These are phyloP conservation scores for Deroplatys truncata DNA, from an alignment of 2,888 invertebrate genomes.

Conservation along the genomic window DNA sequence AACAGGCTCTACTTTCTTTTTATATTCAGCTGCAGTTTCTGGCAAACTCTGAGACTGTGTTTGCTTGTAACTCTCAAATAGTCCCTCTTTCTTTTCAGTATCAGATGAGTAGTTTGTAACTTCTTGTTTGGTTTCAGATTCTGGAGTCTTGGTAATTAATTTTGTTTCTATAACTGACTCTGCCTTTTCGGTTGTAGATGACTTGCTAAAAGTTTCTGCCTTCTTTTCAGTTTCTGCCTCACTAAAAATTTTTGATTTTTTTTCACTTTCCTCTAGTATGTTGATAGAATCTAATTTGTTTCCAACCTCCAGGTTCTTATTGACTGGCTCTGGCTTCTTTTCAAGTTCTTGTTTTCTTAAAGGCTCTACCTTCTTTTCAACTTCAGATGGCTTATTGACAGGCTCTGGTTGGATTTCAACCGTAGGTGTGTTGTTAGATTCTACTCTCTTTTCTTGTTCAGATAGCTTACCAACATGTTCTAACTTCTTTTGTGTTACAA, in stretches of 20 bases:
- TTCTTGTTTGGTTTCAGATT: background rate
- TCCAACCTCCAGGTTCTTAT: background rate
- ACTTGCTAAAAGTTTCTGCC: constrained; percentile 29
- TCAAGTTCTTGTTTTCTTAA: background rate
- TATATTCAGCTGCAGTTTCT: background rate
- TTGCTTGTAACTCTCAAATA: constrained; percentile 19
- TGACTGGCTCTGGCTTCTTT: background rate
- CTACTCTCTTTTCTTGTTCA: constrained; percentile 25
- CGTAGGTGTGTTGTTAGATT: constrained; percentile 6
- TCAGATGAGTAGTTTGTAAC: background rate
- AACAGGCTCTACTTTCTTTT: background rate
- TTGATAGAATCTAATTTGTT: background rate
- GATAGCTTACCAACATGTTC: constrained; percentile 21
- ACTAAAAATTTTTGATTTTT: constrained; percentile 22
- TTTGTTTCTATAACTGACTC: constrained; percentile 23
- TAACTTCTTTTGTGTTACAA: constrained; percentile 17
- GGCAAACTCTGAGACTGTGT: background rate
- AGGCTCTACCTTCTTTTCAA: constrained; percentile 35
- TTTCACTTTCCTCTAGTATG: constrained; percentile 20
- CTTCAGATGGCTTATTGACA: constrained; percentile 18
- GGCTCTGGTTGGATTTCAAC: constrained; percentile 31
- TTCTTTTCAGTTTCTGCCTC: constrained; percentile 32
- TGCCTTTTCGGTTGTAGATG: constrained; percentile 32
- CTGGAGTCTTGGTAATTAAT: background rate
- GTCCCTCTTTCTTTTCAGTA: constrained; percentile 1